Conservation (phyloP, 2,113 vertebrate genomes). For the Empidonax alnorum region DNA sequence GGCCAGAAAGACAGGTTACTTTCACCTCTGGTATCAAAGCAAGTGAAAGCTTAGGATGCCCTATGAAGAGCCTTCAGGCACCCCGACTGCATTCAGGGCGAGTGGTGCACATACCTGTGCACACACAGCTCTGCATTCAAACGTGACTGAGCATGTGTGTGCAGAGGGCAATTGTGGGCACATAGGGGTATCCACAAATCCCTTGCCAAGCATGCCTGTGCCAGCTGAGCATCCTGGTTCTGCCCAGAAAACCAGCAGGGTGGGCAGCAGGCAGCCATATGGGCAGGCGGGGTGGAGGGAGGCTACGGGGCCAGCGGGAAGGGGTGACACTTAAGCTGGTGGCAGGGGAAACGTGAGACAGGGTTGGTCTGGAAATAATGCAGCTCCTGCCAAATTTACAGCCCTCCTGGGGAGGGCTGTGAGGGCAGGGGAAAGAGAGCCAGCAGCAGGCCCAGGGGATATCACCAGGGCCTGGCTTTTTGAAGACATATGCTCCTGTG, state of each 20-base stretch:
- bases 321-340: constrained; percentile 10
- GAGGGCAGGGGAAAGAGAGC: not conserved
- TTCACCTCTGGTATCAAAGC: not conserved
- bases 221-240: not conserved
- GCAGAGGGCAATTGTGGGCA: not conserved
- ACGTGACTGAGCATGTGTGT: not conserved
- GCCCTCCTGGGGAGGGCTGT: not conserved
- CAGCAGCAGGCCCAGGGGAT: not conserved
- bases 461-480: not conserved
- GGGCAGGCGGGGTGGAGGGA: not conserved
- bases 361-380: constrained; percentile 37
- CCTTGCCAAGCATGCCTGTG: rapidly evolving
- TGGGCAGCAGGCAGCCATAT: not conserved
- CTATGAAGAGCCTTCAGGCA: not conserved
- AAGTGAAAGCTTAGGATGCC: no score
- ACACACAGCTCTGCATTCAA: rapidly evolving
- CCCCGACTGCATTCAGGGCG: rapidly evolving
- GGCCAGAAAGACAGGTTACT: not conserved
- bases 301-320: not conserved
- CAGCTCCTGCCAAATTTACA: constrained; percentile 37
- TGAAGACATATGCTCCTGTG: constrained; percentile 26
- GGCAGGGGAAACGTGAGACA: not conserved
- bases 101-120: rapidly evolving
- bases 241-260: not conserved
- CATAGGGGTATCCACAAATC: rapidly evolving